These are phyloP conservation scores for Trissolcus brochymenae DNA, from an alignment of 2,888 invertebrate genomes.

Conservation along the genomic window DNA sequence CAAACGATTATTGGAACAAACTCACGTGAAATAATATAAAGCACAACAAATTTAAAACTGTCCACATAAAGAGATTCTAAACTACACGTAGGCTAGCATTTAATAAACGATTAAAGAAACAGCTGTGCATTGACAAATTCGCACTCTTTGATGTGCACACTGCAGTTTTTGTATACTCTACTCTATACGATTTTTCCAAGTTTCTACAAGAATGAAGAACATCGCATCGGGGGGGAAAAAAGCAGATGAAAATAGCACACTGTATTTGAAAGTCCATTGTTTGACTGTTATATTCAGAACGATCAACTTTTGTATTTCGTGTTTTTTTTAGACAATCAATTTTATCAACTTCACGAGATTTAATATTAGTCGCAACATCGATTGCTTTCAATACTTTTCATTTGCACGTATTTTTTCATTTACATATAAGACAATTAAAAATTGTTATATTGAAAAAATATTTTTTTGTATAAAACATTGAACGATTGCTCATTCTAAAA, in stretches of 20 bases:
- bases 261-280: too few species aligned
- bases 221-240: too few species aligned
- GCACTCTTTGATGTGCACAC: conserved; percentile 36
- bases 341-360: too few species aligned
- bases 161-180: conserved; percentile 25
- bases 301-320: too few species aligned
- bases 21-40: conserved; percentile 40
- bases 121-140: conserved; percentile 54
- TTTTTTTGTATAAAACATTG: conserved; percentile 27
- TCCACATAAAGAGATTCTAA: conserved; percentile 47
- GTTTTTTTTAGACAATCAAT: too few species aligned
- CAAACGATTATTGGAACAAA: conserved; percentile 8
- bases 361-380: too few species aligned
- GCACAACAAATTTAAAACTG: conserved; percentile 39
- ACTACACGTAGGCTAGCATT: conserved; percentile 38
- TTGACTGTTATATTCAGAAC: too few species aligned
- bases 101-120: conserved; percentile 18
- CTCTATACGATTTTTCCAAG: conserved; percentile 2
- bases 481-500: conserved; percentile 52
- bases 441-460: conserved; percentile 8
- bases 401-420: too few species aligned
- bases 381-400: too few species aligned
- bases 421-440: too few species aligned
- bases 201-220: background rate
- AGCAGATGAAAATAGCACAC: too few species aligned